Conservation (phyloP, 1,140 invertebrate species). For the Drosophila nigrodunni region DNA sequence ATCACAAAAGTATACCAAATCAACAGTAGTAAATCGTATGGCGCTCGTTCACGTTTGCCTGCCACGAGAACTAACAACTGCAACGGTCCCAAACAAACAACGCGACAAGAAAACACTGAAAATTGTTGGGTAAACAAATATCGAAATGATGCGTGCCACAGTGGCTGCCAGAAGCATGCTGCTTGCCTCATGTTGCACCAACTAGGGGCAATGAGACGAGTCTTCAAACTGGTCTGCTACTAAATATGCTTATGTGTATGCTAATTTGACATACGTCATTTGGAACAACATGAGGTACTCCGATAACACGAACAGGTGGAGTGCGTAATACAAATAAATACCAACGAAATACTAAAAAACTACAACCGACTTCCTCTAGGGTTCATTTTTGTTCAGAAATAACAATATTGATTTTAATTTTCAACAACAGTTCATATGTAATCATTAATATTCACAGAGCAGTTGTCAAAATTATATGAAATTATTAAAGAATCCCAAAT, state of each 20-base stretch:
- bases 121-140: slow-evolving; percentile 76
- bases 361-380: no score
- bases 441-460: background rate
- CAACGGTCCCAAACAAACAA: slow-evolving; percentile 31
- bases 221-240: background rate
- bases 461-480: slow-evolving; percentile 2
- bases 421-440: background rate
- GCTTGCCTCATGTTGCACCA: slow-evolving; percentile 32
- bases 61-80: slow-evolving; percentile 6
- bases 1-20: slow-evolving; percentile 71
- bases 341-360: background rate
- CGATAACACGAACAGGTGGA: slow-evolving; percentile 6
- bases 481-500: slow-evolving; percentile 6
- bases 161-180: slow-evolving; percentile 37
- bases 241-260: background rate
- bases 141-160: slow-evolving; percentile 60
- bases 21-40: slow-evolving; percentile 68
- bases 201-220: background rate
- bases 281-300: background rate
- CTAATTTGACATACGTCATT: slow-evolving; percentile 33
- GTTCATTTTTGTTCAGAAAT: no score
- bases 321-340: background rate
- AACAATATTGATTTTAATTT: no score
- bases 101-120: slow-evolving; percentile 5
- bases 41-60: slow-evolving; percentile 15